These are phyloP conservation scores for Cirrhinus molitorella DNA, from an alignment of 2,797 vertebrate species.

Conservation along the genomic window DNA sequence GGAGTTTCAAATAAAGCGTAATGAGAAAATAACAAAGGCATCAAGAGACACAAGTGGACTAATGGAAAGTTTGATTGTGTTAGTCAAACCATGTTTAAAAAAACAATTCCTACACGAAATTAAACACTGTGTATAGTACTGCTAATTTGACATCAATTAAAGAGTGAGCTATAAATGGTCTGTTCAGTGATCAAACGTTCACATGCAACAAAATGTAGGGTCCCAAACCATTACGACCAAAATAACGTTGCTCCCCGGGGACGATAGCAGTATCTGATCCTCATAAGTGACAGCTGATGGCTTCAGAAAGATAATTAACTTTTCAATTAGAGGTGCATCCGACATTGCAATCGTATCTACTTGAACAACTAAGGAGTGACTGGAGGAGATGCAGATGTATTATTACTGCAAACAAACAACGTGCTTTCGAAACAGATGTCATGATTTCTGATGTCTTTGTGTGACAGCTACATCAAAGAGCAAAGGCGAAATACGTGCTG, in stretches of 20 bases:
- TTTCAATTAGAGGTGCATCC: conserved; percentile 93
- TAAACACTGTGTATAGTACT: conserved; percentile 92
- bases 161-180: conserved; percentile 93
- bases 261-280: conserved; percentile 85
- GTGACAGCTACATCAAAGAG: conserved; percentile 39
- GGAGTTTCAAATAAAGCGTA: conserved; percentile 24
- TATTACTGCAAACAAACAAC: conserved; percentile 46
- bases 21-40: conserved; percentile 77
- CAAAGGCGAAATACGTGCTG: conserved; percentile 23
- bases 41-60: conserved; percentile 84
- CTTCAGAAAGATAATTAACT: conserved; percentile 98
- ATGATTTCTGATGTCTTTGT: conserved; percentile 38
- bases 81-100: conserved; percentile 86
- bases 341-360: conserved; percentile 81
- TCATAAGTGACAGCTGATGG: conserved; percentile 94
- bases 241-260: conserved; percentile 86
- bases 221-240: conserved; percentile 88
- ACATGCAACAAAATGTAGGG: conserved; percentile 84
- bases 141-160: conserved; percentile 97
- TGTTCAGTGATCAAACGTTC: conserved; percentile 93
- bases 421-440: conserved; percentile 45
- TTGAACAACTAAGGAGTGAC: conserved; percentile 68
- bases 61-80: conserved; percentile 95
- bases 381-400: conserved; percentile 63
- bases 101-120: conserved; percentile 92